These are phyloP conservation scores for Aphis craccivora DNA, from an alignment of 1,140 invertebrate species.

Conservation along the genomic window DNA sequence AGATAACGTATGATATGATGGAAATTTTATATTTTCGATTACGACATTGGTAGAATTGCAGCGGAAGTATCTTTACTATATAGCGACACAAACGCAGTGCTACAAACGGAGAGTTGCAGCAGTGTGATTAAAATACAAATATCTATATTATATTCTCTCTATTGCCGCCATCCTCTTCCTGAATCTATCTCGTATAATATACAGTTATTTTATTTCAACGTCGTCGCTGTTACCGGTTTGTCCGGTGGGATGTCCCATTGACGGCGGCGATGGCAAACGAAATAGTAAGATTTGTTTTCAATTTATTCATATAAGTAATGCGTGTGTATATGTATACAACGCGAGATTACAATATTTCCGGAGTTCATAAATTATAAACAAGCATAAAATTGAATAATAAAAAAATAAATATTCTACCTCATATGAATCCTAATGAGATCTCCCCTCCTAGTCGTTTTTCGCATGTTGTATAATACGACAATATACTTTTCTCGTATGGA, in stretches of 20 bases:
- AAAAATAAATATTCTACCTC: not conserved
- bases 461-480: not conserved
- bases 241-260: conserved; percentile 40
- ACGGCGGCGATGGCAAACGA: conserved; percentile 20
- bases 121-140: conserved; percentile 33
- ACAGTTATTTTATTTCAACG: conserved; percentile 29
- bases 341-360: conserved; percentile 28
- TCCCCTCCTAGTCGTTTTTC: not conserved
- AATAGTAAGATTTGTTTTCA: conserved; percentile 26
- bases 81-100: too few relatives aligned
- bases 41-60: not conserved
- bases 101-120: not conserved
- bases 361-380: conserved; percentile 37
- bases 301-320: conserved; percentile 19
- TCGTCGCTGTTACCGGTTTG: conserved; percentile 37
- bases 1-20: not conserved
- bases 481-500: not conserved
- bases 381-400: conserved; percentile 20
- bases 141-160: not conserved
- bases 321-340: not conserved
- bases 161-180: not conserved
- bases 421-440: not conserved
- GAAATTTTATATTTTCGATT: not conserved
- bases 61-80: not conserved
- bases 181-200: not conserved